Evolutionary conservation across 2,888 invertebrate genomes (phyloP).

Genomic region (Acrobasis repandana): DNA sequence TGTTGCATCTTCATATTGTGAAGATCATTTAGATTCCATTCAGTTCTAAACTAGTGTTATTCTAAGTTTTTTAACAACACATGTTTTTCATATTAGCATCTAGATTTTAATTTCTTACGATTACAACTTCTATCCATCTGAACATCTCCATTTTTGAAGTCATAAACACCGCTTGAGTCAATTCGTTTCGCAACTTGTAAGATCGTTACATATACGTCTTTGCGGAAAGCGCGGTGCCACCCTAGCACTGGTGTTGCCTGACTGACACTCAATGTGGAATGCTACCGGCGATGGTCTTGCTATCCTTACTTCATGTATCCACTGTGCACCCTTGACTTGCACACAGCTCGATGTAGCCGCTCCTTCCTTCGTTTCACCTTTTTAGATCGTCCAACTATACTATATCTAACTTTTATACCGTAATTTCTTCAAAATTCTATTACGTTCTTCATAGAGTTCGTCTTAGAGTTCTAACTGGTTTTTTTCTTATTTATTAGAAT

Average conservation of each 20-base stretch:
- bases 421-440: constrained; percentile 36
- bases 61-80: no score
- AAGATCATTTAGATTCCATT: no score
- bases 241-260: constrained; percentile 66
- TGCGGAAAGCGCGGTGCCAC: constrained; percentile 76
- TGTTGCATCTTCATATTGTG: no score
- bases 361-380: constrained; percentile 82
- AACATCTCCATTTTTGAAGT: constrained; percentile 8
- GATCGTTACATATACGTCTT: constrained; percentile 50
- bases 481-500: constrained; percentile 26
- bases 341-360: constrained; percentile 74
- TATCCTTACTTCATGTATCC: constrained; percentile 53
- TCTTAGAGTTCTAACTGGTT: constrained; percentile 24
- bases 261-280: constrained; percentile 77
- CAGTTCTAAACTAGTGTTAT: no score
- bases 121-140: neutral
- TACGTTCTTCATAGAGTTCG: constrained; percentile 24
- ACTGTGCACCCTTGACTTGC: constrained; percentile 76
- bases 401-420: constrained; percentile 58
- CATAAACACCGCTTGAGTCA: constrained; percentile 17
- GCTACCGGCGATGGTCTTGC: constrained; percentile 61
- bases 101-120: neutral
- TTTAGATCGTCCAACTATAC: constrained; percentile 79
- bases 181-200: constrained; percentile 35
- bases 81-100: no score